Base-by-base conservation (phyloP, 2,888 invertebrate genomes). In the Deroplatys truncata region DNA sequence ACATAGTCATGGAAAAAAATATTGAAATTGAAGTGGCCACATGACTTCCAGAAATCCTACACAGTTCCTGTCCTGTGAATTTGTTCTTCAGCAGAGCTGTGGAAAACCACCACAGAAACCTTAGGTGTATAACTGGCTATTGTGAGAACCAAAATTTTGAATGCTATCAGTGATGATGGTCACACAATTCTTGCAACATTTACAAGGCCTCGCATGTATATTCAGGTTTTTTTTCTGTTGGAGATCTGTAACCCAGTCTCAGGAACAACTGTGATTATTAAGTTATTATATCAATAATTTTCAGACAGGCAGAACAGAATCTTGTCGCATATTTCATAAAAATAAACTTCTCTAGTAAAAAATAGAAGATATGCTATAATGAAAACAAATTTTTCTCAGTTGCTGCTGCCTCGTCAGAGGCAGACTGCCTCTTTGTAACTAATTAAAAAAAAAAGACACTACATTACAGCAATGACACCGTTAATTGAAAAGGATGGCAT, bases 271-370 rank as follows among this genome's bases (percentile, higher is more conserved):
- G 56, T 72, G 56, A 72, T 72, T 72, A 72, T 72, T 72, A 72
- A 72, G 56, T 72, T 72, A 72, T 72, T 20, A 20, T 72, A 72
- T 72, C 25, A 72, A 72, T 72, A 72, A 72, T 72, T 72, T 72
- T 72, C 56, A 72, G 56, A 72, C 56, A 72, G 56, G 56, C 56
- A 72, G 56, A 87, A 87, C 87, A 87, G 83, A 87, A 83, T 72
- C 82, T 25, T 72, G 86, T 86, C 28, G 86, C 86, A 29, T 43
- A 31, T 25, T 83, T 82, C 87, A 87, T 35, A 84, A 83, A 87
- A 87, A 87, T 87, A 87, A 87, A 87, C 82, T 83, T 83, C 82
- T 83, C 82, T 87, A 82, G 82, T 82, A 83, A 87, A 87, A 43
- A 87, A 87, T 43, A 87, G 82, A 82, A 87, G 29, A 86, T 82